A percentile compares a stretch with the other conserved stretches of the same genome.
These are phyloP conservation scores for Cheiracanthium punctorium DNA, from an alignment of 2,888 invertebrate genomes.

Conservation along the genomic window DNA sequence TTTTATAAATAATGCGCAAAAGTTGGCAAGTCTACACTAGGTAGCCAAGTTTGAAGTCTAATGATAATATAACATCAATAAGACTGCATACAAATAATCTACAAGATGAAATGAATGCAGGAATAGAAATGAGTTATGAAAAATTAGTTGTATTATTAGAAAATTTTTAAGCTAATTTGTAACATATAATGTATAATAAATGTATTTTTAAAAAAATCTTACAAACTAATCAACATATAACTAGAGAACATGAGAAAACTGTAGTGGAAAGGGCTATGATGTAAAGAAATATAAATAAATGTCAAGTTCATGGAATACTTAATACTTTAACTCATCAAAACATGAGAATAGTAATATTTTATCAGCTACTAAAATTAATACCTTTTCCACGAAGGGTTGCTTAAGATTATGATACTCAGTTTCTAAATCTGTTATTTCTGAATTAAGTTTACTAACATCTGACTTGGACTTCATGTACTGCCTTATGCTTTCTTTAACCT, in stretches of 20 bases:
- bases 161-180: too few species aligned
- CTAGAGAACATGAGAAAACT: not conserved
- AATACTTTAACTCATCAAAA: not conserved
- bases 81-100: too few species aligned
- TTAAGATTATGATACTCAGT: slow-evolving; percentile 49
- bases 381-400: slow-evolving; percentile 36
- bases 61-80: too few species aligned
- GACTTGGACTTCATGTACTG: slow-evolving; percentile 94
- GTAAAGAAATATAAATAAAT: not conserved
- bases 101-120: too few species aligned
- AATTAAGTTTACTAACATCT: slow-evolving; percentile 89
- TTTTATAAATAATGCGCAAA: too few species aligned
- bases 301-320: not conserved
- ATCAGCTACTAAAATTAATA: slow-evolving; percentile 11
- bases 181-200: too few species aligned
- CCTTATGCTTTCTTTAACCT: slow-evolving; percentile 84
- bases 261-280: not conserved
- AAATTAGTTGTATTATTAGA: too few species aligned
- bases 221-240: too few species aligned
- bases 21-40: too few species aligned
- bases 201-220: too few species aligned
- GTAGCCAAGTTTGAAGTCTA: too few species aligned
- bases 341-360: not conserved
- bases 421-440: slow-evolving; percentile 81
- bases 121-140: too few species aligned